Evolutionary conservation across 2,113 vertebrate species (phyloP).

Genomic region (Pollimyrus isidori): DNA sequence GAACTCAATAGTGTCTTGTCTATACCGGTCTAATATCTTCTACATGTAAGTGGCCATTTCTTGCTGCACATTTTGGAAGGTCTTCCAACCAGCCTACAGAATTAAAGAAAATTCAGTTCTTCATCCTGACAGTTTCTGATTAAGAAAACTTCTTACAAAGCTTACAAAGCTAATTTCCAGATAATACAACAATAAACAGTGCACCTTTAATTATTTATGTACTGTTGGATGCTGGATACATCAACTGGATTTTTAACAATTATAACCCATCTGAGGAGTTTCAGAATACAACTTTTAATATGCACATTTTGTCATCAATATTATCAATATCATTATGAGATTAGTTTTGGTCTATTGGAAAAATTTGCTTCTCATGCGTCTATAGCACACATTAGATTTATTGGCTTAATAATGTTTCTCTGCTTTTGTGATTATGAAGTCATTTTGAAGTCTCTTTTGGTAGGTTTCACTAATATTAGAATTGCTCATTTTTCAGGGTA

Average conservation of each 20-base stretch:
- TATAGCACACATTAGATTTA: slow-evolving; percentile 4
- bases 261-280: neutral
- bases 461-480: neutral
- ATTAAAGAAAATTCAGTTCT: neutral
- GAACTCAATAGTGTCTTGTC: neutral
- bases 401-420: slow-evolving; percentile 11
- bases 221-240: neutral
- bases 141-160: neutral
- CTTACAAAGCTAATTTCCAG: neutral
- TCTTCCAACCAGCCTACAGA: neutral
- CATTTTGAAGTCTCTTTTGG: neutral
- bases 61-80: neutral
- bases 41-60: neutral
- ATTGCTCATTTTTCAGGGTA: slow-evolving; percentile 3
- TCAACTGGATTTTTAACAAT: neutral
- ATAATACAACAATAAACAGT: neutral
- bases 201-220: neutral
- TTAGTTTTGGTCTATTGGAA: neutral
- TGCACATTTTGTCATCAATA: neutral
- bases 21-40: neutral
- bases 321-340: neutral
- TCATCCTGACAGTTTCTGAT: neutral
- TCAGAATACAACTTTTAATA: neutral
- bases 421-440: slow-evolving; percentile 1
- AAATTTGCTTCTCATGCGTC: neutral